Evolutionary conservation across 2,113 vertebrate genomes (phyloP), one percentile per base, ranked within the genome.

Genomic region (Sinocyclocheilus maitianheensis): DNA sequence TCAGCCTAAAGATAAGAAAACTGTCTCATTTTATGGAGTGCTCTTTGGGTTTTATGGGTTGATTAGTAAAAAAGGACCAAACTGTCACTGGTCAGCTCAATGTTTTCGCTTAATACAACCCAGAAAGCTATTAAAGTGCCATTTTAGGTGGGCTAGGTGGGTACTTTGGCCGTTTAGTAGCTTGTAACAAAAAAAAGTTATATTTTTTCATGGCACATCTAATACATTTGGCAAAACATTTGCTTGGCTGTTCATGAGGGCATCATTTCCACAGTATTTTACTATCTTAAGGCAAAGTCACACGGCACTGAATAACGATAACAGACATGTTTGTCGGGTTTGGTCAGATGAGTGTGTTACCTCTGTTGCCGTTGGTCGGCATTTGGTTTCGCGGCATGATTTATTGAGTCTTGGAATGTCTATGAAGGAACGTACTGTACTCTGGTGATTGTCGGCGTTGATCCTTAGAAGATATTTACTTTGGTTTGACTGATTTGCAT

Each of bases 41-140:
- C 79, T 89, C 37, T 74, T n/a, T 67, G 3, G 76, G 37, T 87
- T 84, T 82, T 72, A 84, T 65, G 3, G 75, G 22, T 71, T 74
- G 40, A 80, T 83, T 40, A 43, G 67, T 58, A 60, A 58, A 81
- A 40, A 14, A 55, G 75, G 14, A 12, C 1, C 22, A 1, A 71
- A 58, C 51, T 69, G 40, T 63, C 40, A 30, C 10, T 55, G 18
- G 46, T 37, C 20, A 85, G 48, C 34, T 48, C 77, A 85, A 37
- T 62, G 10, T 22, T 62, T 46, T 10, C 16, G 30, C 65, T 48
- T 30, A 30, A 80, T 40, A 30, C 26, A 55, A 78, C 16, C 5
- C 24, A 14, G 55, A 74, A 62, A 82, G 18, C 46, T 82, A 22
- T 67, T 51, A 81, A 65, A 81, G 60, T 81, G 62, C n/a, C n/a